Base-by-base conservation (phyloP, 1,140 invertebrate species). In the Eubasilissa regina region DNA sequence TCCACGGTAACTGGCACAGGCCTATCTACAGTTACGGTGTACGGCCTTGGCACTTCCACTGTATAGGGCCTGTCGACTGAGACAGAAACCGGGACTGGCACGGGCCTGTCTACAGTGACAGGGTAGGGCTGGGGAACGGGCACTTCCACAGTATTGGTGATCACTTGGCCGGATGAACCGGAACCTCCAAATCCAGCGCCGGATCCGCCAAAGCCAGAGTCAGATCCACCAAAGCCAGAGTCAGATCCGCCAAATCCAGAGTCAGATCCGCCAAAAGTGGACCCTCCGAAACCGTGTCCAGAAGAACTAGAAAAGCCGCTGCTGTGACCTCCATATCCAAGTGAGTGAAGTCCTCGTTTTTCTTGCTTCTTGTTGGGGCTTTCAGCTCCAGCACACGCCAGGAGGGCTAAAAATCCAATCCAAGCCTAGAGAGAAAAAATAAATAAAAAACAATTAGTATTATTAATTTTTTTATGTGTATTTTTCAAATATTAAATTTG, bases 11-110 rank as follows among this genome's bases (percentile, higher is more conserved):
- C 78, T 4, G 86, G 86, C 9, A 87, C 85, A 6, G 83, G 83
- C 68, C 84, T 85, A 74, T 86, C 84, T 4, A 87, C 84, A 17
- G 82, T 81, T 15, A 85, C 85, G 15, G 85, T 82, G 78, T 87
- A 87, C 9, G 85, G 86, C 75, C 70, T 80, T 4, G 81, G 76
- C 6, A 83, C 77, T 75, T 80, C 78, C 6, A 83, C 81, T 51
- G 78, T 62, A 66, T 79, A 80, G 3, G 81, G 83, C 51, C 78
- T 76, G 53, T 78, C 75, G 0, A 84, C 83, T 56, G 82, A 79
- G 25, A 83, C 70, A 48, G 78, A 53, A 43, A 84, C 78, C 75
- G 15, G 76, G 12, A 79, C 77, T 6, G 81, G 81, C 1, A 83
- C 81, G 12, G 58, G 68, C 15, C 73, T 74, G 15, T 83, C 78